A percentile compares a stretch with the other conserved stretches of the same genome.
phyloP scores from a whole-genome alignment of 2,888 invertebrate species.

The Ectemnius continuus region DNA sequence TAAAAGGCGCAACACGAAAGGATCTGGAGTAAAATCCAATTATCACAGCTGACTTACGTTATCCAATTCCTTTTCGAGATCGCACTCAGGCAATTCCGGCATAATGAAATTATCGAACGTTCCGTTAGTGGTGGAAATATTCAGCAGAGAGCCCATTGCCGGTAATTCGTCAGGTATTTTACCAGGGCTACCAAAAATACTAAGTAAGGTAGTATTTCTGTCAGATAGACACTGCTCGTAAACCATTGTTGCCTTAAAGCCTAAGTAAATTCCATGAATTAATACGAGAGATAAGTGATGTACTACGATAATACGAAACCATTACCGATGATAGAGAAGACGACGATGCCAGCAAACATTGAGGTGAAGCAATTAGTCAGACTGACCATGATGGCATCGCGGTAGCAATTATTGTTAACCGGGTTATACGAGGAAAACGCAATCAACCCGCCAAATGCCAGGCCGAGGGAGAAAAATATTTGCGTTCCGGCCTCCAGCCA shows the following conservation, averaged over 20 bases:
- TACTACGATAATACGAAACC: too few species aligned
- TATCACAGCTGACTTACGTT: constrained; percentile 83
- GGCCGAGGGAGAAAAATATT: constrained; percentile 96
- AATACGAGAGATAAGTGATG: too few species aligned
- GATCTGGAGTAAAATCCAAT: constrained; percentile 5
- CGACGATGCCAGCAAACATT: constrained; percentile 97
- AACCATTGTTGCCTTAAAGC: constrained; percentile 93
- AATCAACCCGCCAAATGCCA: constrained; percentile 97
- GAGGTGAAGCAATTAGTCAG: constrained; percentile 96
- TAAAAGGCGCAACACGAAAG: background rate
- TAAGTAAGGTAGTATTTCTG: constrained; percentile 82
- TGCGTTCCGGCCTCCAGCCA: constrained; percentile 99
- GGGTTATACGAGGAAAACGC: constrained; percentile 98
- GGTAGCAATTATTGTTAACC: constrained; percentile 96
- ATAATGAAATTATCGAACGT: constrained; percentile 82
- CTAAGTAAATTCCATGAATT: constrained; percentile 63
- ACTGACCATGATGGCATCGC: constrained; percentile 95
- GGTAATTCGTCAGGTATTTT: constrained; percentile 80
- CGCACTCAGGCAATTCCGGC: constrained; percentile 86
- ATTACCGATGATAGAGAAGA: constrained; percentile 93
- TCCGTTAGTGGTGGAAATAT: constrained; percentile 79
- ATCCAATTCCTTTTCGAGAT: constrained; percentile 91
- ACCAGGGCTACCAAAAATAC: constrained; percentile 80
- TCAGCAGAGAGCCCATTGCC: constrained; percentile 80
- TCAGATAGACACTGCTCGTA: constrained; percentile 86